These are phyloP conservation scores for Champsocephalus esox DNA, from an alignment of 2,797 vertebrate genomes.

Conservation along the genomic window DNA sequence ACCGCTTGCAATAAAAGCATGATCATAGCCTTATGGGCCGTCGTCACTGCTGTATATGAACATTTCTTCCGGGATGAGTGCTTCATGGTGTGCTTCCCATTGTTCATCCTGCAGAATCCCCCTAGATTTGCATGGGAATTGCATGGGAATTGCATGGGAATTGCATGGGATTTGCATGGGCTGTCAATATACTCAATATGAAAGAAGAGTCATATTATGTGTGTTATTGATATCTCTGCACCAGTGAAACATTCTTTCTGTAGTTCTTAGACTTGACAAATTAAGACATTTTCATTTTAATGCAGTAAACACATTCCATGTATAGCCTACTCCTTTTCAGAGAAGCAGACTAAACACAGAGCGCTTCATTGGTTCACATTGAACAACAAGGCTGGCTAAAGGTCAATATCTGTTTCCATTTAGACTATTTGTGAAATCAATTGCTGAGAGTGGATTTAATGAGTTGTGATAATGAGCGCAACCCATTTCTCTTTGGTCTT, in stretches of 20 bases:
- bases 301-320: conserved; percentile 19
- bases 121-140: not conserved
- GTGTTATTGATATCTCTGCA: not conserved
- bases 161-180: not conserved
- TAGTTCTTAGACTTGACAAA: conserved; percentile 6
- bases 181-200: not conserved
- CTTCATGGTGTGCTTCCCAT: not conserved
- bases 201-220: not conserved
- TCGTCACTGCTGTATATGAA: not conserved
- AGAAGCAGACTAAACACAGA: conserved; percentile 12
- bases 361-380: conserved; percentile 1
- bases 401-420: conserved; percentile 55
- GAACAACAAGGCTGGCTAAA: conserved; percentile 12
- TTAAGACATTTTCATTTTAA: conserved; percentile 14
- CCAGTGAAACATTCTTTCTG: conserved; percentile 1
- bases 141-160: not conserved
- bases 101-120: conserved; percentile 5
- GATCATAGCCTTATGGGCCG: conserved; percentile 1
- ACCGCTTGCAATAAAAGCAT: conserved; percentile 25
- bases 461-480: conserved; percentile 42
- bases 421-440: conserved; percentile 52
- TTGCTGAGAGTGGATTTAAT: conserved; percentile 56
- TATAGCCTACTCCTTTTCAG: not conserved
- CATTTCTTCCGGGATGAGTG: not conserved
- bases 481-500: conserved; percentile 34